phyloP scores from a whole-genome alignment of 2,888 invertebrate genomes.

The Heterodera filipjevi region DNA sequence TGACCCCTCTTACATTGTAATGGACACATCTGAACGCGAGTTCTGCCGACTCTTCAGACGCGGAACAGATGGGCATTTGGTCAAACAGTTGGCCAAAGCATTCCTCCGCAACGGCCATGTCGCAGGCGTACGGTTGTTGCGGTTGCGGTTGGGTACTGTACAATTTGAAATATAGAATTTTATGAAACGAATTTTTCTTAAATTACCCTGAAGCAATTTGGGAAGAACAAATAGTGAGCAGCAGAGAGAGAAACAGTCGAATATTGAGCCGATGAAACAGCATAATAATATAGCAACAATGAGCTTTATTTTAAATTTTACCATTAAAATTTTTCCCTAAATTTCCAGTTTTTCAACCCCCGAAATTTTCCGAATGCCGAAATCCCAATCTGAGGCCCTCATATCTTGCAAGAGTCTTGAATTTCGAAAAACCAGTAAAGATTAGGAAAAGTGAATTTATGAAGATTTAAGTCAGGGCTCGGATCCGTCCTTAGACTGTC shows the following conservation, averaged over 20 bases:
- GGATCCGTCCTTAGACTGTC: no score
- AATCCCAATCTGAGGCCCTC: no score
- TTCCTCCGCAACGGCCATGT: slow-evolving; percentile 41
- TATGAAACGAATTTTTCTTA: not conserved
- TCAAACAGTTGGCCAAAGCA: slow-evolving; percentile 47
- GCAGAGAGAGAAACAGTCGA: not conserved
- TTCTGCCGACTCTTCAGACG: slow-evolving; percentile 27
- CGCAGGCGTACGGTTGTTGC: slow-evolving; percentile 38
- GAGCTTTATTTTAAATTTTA: not conserved
- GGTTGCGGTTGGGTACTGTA: not conserved
- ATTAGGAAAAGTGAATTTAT: no score
- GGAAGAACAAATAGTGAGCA: not conserved
- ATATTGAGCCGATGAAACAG: not conserved
- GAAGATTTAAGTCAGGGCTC: no score
- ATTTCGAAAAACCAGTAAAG: no score
- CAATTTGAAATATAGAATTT: not conserved
- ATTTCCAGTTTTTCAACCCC: no score
- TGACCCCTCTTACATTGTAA: slow-evolving; percentile 44
- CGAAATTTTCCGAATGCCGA: no score
- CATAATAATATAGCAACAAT: not conserved
- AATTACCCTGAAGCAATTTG: not conserved
- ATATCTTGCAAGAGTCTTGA: no score
- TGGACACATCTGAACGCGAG: slow-evolving; percentile 45
- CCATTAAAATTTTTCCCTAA: no score
- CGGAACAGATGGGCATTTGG: slow-evolving; percentile 47